Percentiles rank a stretch among this genome's conserved stretches.
Conservation (phyloP, 2,888 invertebrate species). For the Zele albiditarsus region DNA sequence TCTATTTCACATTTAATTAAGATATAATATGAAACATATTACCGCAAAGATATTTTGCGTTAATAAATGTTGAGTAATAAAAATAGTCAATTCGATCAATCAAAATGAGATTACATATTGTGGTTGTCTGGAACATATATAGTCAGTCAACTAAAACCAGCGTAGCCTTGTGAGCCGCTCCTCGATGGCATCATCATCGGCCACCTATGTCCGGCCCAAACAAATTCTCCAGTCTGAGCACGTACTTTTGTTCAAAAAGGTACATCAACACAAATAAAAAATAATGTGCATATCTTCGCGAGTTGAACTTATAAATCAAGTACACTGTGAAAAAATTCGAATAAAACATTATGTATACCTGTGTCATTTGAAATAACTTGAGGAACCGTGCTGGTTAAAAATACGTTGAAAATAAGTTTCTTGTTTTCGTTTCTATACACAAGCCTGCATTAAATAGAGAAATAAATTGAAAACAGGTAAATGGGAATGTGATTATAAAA, state of each 20-base stretch:
- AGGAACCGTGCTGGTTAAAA: not conserved
- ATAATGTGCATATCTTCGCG: slow-evolving; percentile 59
- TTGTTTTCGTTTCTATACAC: not conserved
- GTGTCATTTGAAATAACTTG: not conserved
- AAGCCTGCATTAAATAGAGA: not conserved
- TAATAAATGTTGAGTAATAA: not conserved
- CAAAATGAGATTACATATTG: not conserved
- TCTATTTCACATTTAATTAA: not conserved
- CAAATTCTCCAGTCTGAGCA: slow-evolving; percentile 56
- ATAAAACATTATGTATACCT: not conserved
- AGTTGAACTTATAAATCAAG: slow-evolving; percentile 67
- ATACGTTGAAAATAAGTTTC: not conserved
- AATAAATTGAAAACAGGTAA: not conserved
- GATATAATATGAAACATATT: not conserved
- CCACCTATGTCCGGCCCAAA: slow-evolving; percentile 61
- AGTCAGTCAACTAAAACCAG: slow-evolving; percentile 63
- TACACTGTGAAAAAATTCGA: slow-evolving; percentile 2
- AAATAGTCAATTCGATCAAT: not conserved
- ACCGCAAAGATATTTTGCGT: not conserved
- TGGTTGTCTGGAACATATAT: not conserved
- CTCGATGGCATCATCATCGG: slow-evolving; percentile 64
- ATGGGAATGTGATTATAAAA: not conserved
- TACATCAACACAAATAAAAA: slow-evolving; percentile 58
- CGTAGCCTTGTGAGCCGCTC: slow-evolving; percentile 31
- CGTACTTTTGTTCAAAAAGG: slow-evolving; percentile 62